A percentile compares a stretch with the other conserved stretches of the same genome.
Evolutionary conservation across 2,113 vertebrate species (phyloP).

Genomic region (Nipponia nippon): DNA sequence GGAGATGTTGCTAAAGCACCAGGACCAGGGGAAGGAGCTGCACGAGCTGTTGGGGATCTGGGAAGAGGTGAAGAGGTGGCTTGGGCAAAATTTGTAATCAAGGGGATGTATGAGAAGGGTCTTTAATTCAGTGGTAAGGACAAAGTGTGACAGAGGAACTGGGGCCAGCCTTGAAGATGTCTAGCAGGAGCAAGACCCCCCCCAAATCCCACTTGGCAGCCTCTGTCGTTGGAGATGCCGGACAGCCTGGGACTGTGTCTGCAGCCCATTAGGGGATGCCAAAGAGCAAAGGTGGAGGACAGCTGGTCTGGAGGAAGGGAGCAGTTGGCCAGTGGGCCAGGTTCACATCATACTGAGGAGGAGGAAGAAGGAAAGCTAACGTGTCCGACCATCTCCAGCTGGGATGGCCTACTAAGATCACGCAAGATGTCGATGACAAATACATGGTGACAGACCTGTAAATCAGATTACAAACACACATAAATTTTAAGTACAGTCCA

Average conservation of each 20-base stretch:
- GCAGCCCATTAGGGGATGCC: not conserved
- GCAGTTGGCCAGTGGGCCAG: not conserved
- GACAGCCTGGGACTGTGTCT: fast-evolving
- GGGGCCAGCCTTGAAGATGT: not conserved
- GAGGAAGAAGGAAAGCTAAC: not conserved
- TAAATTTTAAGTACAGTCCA: not conserved
- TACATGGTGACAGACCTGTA: not conserved
- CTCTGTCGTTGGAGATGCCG: fast-evolving
- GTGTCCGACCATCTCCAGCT: not conserved
- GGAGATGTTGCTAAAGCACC: not conserved
- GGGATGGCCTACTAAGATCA: not conserved
- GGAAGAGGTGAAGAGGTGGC: not conserved
- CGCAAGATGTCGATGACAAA: not conserved
- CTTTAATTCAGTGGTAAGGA: not conserved
- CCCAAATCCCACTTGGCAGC: not conserved
- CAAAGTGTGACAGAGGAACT: not conserved
- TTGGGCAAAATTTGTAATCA: not conserved
- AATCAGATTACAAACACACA: not conserved
- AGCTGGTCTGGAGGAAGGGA: not conserved
- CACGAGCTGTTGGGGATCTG: not conserved
- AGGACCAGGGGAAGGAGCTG: not conserved
- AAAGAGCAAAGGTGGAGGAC: not conserved
- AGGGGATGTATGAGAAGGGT: not conserved
- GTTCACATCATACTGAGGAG: not conserved
- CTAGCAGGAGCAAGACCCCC: not conserved